These are phyloP conservation scores for Antedon mediterranea DNA, from an alignment of 53 echinoderm and acorn worm species.

Conservation along the genomic window DNA sequence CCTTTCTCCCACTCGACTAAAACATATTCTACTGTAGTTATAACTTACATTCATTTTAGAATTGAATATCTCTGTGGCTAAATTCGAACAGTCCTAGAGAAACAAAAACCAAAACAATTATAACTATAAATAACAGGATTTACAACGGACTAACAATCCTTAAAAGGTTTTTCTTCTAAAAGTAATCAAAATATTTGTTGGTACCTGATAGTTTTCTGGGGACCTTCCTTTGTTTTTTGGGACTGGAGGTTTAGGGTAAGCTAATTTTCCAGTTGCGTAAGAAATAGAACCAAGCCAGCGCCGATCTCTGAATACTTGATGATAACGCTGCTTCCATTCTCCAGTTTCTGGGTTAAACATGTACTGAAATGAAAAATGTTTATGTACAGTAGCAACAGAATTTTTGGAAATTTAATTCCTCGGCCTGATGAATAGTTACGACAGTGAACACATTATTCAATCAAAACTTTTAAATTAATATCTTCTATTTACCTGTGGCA, in stretches of 20 bases:
- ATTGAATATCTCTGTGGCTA: slow-evolving; percentile 46
- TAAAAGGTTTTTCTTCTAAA: no score
- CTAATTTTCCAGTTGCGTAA: slow-evolving; percentile 45
- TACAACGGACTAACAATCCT: no score
- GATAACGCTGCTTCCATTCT: slow-evolving; percentile 76
- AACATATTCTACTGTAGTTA: no score
- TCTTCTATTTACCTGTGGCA: slow-evolving; percentile 59
- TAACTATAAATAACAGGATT: no score
- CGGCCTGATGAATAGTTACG: no score
- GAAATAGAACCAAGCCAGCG: slow-evolving; percentile 91
- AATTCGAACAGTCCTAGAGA: slow-evolving; percentile 51
- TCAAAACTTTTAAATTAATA: no score
- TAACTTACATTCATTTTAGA: slow-evolving; percentile 51
- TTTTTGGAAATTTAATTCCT: no score
- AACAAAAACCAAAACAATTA: no score
- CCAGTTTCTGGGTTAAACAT: slow-evolving; percentile 96
- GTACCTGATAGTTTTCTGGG: slow-evolving; percentile 40
- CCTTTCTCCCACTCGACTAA: no score
- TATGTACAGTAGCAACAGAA: no score
- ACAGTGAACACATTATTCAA: no score
- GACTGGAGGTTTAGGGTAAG: slow-evolving; percentile 37
- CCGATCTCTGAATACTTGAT: slow-evolving; percentile 85
- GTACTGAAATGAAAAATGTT: slow-evolving; percentile 47
- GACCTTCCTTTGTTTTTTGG: slow-evolving; percentile 54
- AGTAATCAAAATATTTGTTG: no score